Conservation (phyloP, 2,797 vertebrate species). For the Xiphophorus birchmanni region DNA sequence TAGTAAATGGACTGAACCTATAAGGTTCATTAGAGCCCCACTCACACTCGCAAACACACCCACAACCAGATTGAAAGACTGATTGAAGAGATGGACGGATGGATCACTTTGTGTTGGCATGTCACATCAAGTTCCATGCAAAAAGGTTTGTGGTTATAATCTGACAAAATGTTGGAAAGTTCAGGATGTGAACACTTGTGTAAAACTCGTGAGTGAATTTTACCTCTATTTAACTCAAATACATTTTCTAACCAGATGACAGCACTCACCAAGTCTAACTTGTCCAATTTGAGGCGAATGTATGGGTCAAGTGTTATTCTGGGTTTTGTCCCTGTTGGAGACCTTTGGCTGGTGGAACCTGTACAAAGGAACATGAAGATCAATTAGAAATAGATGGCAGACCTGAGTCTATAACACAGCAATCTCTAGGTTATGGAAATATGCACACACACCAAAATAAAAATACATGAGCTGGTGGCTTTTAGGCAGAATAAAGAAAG, state of each 20-base stretch:
- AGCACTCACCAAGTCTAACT: conserved; percentile 87
- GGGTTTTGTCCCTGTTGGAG: conserved; percentile 74
- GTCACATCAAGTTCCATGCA: background rate
- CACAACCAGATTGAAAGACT: too few relatives aligned
- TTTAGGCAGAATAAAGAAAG: conserved; percentile 9
- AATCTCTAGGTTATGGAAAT: background rate
- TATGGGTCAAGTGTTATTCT: conserved; percentile 90
- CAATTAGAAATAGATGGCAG: background rate
- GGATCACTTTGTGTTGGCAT: too few relatives aligned
- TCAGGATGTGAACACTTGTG: background rate
- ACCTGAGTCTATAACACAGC: background rate
- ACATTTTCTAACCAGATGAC: background rate
- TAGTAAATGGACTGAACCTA: too few relatives aligned
- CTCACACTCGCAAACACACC: too few relatives aligned
- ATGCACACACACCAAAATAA: background rate
- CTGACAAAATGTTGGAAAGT: background rate
- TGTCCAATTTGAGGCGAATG: conserved; percentile 88
- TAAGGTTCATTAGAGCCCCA: too few relatives aligned
- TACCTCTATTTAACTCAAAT: background rate
- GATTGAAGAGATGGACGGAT: background rate
- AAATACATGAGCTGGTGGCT: background rate
- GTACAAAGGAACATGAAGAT: background rate
- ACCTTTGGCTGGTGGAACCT: conserved; percentile 72
- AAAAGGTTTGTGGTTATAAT: background rate
- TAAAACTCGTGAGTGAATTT: background rate